Base-by-base conservation (phyloP, 2,888 invertebrate genomes). In the Pseudococcus viburni region DNA sequence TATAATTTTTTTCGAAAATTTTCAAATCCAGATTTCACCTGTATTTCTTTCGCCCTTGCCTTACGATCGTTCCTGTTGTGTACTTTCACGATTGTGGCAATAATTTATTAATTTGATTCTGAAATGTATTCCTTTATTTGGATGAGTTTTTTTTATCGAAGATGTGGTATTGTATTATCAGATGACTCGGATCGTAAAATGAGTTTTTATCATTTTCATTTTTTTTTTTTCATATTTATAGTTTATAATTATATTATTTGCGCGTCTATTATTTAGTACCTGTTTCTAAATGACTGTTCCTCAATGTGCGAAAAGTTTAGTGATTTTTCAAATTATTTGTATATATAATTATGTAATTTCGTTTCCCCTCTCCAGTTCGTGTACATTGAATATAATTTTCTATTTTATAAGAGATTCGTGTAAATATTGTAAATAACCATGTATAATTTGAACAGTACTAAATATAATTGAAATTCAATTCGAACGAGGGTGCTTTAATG, bases 241-340 rank as follows among this genome's bases (percentile, higher is more conserved):
- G 59, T 59, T 59, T 19, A 33, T 73, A 15, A 26, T 68, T 33
- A 33, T 73, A 73, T 73, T 73, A 73, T 73, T 15, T 59, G 19
- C 9, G 7, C 22, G 55, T 55, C 5, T 39, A 68, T 17, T 39
- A 39, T 46, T 77, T 80, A 46, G 80, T 80, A 80, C 80, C 80
- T 80, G 80, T 46, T 80, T 80, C 80, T 80, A 46, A 80, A 80
- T 80, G 80, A 80, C 80, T 80, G 80, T 80, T 80, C 80, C 80
- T 80, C 2, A 80, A 42, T 80, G n/a, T 80, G 42, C 80, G 80
- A 80, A 80, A 80, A 80, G 80, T 80, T 80, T 80, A 46, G 80
- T 80, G 80, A 80, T 80, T 80, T 68, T n/a, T 80, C 46, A 80
- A 80, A 80, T 46, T 80, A 42, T 46, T 39, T 80, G 42, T 80